Percentiles rank a stretch among this genome's conserved stretches.
phyloP scores from a whole-genome alignment of 2,888 invertebrate species.

The Drosophila trichaetosa region DNA sequence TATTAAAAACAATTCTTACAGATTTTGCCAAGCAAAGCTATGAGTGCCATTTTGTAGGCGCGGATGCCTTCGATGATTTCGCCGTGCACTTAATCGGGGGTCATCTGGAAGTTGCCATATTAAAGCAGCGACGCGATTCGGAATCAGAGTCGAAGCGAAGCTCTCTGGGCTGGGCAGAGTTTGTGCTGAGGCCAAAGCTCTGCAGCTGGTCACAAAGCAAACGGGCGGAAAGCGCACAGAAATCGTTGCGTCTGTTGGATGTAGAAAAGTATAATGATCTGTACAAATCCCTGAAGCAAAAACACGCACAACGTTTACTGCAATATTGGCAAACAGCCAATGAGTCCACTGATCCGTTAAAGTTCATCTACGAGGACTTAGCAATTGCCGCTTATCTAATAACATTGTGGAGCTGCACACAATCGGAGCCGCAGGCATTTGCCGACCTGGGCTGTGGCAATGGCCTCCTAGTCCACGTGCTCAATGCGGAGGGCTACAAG shows the following conservation, averaged over 20 bases:
- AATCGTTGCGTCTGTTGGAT: conserved; percentile 89
- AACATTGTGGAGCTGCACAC: conserved; percentile 89
- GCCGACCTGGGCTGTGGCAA: conserved; percentile 99
- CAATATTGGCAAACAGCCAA: conserved; percentile 95
- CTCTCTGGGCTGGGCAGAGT: conserved; percentile 73
- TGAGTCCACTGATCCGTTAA: conserved; percentile 96
- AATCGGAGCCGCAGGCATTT: conserved; percentile 87
- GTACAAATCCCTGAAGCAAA: conserved; percentile 91
- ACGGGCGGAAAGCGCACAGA: conserved; percentile 18
- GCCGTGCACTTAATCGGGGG: conserved; percentile 46
- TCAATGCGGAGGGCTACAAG: conserved; percentile 92
- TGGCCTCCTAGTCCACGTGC: conserved; percentile 95
- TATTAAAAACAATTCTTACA: conserved; percentile 29
- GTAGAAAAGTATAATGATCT: conserved; percentile 89
- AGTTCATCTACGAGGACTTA: conserved; percentile 98
- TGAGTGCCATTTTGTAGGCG: conserved; percentile 66
- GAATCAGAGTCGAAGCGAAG: conserved; percentile 14
- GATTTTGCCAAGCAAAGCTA: conserved; percentile 72
- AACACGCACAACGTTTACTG: conserved; percentile 91
- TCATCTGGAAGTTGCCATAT: conserved; percentile 35
- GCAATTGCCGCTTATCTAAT: conserved; percentile 96
- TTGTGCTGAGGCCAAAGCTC: conserved; percentile 86
- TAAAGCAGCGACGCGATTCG: conserved; percentile 17
- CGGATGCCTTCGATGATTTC: conserved; percentile 64
- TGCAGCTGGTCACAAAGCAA: conserved; percentile 74